Evolutionary conservation across 2,888 invertebrate species (phyloP).

Genomic region (Drosophila yooni): DNA sequence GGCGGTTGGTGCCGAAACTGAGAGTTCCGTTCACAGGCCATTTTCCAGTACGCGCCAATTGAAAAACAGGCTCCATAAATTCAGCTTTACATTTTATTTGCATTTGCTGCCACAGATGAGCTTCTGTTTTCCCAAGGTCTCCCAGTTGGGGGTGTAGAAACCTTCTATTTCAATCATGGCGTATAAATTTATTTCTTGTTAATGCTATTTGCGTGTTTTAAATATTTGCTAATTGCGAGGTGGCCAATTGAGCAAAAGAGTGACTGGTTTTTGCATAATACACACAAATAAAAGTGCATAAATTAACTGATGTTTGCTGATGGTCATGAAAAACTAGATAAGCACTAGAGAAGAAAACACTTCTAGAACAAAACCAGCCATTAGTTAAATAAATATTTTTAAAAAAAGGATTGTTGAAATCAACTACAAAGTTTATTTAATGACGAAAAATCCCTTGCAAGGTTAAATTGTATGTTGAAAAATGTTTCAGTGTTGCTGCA

Average conservation of each 20-base stretch:
- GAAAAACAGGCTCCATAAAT: constrained; percentile 68
- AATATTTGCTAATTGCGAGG: constrained; percentile 49
- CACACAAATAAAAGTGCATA: background rate
- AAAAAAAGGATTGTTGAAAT: background rate
- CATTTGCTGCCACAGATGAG: constrained; percentile 61
- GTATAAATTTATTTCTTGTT: constrained; percentile 57
- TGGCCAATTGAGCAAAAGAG: constrained; percentile 33
- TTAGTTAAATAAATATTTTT: background rate
- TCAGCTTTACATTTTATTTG: constrained; percentile 73
- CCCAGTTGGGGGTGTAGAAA: background rate
- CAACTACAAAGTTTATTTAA: background rate
- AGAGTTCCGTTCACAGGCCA: constrained; percentile 26
- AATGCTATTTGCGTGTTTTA: constrained; percentile 55
- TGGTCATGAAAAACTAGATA: background rate
- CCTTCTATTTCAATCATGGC: constrained; percentile 51
- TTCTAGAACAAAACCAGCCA: background rate
- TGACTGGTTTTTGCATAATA: constrained; percentile 9
- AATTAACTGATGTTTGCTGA: background rate
- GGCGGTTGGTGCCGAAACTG: background rate
- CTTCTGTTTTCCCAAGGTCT: constrained; percentile 34
- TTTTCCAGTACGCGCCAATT: constrained; percentile 45
- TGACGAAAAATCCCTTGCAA: background rate
- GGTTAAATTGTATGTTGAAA: constrained; percentile 36
- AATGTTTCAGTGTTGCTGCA: constrained; percentile 10
- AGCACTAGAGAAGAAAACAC: background rate